phyloP scores from a whole-genome alignment of 2,888 invertebrate species.

The Omphaloscelis lunosa region DNA sequence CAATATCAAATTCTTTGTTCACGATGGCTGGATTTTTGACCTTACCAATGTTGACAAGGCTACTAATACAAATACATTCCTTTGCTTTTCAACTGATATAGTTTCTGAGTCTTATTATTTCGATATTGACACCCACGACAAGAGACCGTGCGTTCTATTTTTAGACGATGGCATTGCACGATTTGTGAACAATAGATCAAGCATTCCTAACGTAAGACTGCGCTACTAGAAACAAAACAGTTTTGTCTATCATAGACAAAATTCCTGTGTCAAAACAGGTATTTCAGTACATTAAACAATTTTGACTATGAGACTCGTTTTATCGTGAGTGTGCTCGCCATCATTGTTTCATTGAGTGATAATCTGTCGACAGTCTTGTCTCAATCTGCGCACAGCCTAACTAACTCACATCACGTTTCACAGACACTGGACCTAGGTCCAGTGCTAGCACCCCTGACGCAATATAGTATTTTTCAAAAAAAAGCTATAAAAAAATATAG shows the following conservation, averaged over 20 bases:
- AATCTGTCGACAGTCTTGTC: not conserved
- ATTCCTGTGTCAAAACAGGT: not conserved
- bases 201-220: slow-evolving; percentile 20
- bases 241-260: slow-evolving; percentile 15
- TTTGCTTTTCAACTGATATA: slow-evolving; percentile 21
- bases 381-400: not conserved
- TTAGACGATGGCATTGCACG: slow-evolving; percentile 29
- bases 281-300: not conserved
- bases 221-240: slow-evolving; percentile 10
- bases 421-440: not conserved
- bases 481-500: too few species aligned
- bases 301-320: not conserved
- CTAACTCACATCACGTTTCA: slow-evolving; percentile 20
- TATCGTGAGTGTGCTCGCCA: not conserved
- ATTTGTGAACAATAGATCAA: slow-evolving; percentile 42
- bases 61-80: slow-evolving; percentile 13
- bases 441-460: too few species aligned
- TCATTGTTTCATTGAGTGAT: not conserved
- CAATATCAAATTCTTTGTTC: not conserved
- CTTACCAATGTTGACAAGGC: not conserved
- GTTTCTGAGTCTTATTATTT: slow-evolving; percentile 14
- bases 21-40: not conserved
- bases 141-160: slow-evolving; percentile 43
- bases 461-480: too few species aligned
- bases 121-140: slow-evolving; percentile 38